Base-by-base conservation (phyloP, 2,888 invertebrate species). In the Phalera bucephala region DNA sequence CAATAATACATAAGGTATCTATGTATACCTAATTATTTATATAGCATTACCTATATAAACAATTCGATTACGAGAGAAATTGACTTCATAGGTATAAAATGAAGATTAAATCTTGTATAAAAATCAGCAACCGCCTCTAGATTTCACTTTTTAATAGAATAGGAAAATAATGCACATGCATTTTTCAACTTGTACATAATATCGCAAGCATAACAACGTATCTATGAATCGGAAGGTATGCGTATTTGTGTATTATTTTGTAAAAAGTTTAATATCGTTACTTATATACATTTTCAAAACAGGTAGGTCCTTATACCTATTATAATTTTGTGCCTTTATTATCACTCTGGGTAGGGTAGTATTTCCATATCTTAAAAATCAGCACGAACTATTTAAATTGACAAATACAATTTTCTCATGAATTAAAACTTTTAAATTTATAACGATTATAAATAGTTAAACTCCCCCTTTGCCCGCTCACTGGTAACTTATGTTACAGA, bases 81-180 rank as follows among this genome's bases (percentile, higher is more conserved):
- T 86, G 85, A 88, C 87, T 71, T 77, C 67, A 76, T 73, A 75
- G 75, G 79, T 79, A 79, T 76, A 80, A 78, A 79, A 80, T 65
- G 74, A 79, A 72, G 72, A 71, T 77, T 74, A 67, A 65, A 69
- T 72, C 72, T 76, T 76, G 72, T 80, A 80, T 78, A 80, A 80
- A 77, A 77, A 64, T 76, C 73, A 72, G 74, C 74, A 70, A 63
- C 53, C 66, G 65, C 68, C 40, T 45, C 54, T 68, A 64, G 48
- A 55, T 57, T 62, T 64, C 52, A 56, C 48, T 63, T 57, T 62
- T 64, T 45, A 62, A 65, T 64, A 74, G 61, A 65, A 64, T 75
- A 75, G 70, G 72, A 78, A 76, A 74, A 72, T 76, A 76, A 72
- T 75, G 70, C 72, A 61, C 56, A 72, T 66, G 68, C 65, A 70